phyloP scores from a whole-genome alignment of 2,888 invertebrate species.

The Saturnia japonica region DNA sequence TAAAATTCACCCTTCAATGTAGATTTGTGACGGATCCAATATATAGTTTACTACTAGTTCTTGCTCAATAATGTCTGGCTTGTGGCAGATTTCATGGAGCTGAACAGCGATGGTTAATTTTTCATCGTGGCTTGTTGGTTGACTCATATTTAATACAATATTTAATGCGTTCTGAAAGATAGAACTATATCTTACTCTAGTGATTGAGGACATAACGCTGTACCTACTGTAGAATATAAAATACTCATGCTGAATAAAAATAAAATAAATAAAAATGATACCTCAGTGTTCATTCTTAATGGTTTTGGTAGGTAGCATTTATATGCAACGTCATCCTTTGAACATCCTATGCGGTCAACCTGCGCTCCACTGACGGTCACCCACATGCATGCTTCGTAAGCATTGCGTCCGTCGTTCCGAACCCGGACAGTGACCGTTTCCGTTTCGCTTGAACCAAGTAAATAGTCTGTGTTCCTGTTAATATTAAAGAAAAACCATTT shows the following conservation, averaged over 20 bases:
- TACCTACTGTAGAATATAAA: too few species aligned
- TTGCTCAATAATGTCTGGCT: not conserved
- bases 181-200: not conserved
- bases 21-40: conserved; percentile 33
- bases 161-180: conserved; percentile 42
- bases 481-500: not conserved
- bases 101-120: conserved; percentile 32
- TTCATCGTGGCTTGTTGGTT: conserved; percentile 31
- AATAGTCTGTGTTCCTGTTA: conserved; percentile 30
- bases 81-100: conserved; percentile 41
- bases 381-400: conserved; percentile 44
- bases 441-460: conserved; percentile 40
- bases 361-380: conserved; percentile 43
- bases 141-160: conserved; percentile 43
- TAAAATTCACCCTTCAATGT: conserved; percentile 40
- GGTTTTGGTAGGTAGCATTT: conserved; percentile 41
- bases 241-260: too few species aligned
- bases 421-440: conserved; percentile 42
- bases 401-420: conserved; percentile 45
- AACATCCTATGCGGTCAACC: conserved; percentile 30
- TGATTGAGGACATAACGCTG: too few species aligned
- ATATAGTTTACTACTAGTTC: conserved; percentile 29
- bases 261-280: conserved; percentile 28
- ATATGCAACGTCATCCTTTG: conserved; percentile 30
- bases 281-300: conserved; percentile 36